Percentiles rank a stretch among this genome's conserved stretches.
These are phyloP conservation scores for Ephestia elutella DNA, from an alignment of 1,140 invertebrate species.

Conservation along the genomic window DNA sequence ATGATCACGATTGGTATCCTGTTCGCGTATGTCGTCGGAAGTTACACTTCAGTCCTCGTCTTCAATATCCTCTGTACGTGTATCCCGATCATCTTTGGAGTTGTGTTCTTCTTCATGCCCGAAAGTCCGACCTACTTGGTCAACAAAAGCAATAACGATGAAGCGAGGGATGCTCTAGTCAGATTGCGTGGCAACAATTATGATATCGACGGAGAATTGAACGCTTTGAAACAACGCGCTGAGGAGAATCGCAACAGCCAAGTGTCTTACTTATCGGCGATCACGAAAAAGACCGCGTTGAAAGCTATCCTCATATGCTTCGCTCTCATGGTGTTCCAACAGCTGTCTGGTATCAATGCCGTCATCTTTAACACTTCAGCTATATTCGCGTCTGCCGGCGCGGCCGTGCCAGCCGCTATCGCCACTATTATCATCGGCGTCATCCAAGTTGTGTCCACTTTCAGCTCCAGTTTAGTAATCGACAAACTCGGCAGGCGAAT, in stretches of 20 bases:
- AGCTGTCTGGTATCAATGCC: slow-evolving; percentile 89
- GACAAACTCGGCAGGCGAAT: slow-evolving; percentile 84
- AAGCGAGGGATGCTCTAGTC: slow-evolving; percentile 78
- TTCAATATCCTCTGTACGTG: slow-evolving; percentile 80
- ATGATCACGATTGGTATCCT: slow-evolving; percentile 85
- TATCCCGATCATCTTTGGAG: slow-evolving; percentile 80
- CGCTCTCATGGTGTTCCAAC: slow-evolving; percentile 89
- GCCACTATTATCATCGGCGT: slow-evolving; percentile 84
- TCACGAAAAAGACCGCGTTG: slow-evolving; percentile 76
- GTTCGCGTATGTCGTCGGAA: slow-evolving; percentile 80
- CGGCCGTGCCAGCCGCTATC: slow-evolving; percentile 71
- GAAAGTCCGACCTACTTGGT: slow-evolving; percentile 82
- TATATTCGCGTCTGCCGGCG: slow-evolving; percentile 82
- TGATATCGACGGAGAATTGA: slow-evolving; percentile 77
- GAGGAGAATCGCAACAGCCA: slow-evolving; percentile 71
- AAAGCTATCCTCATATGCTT: slow-evolving; percentile 84
- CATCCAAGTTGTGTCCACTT: slow-evolving; percentile 84
- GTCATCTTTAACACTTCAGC: slow-evolving; percentile 86
- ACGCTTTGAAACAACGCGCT: slow-evolving; percentile 77
- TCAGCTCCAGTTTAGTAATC: slow-evolving; percentile 81
- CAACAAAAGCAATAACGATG: slow-evolving; percentile 76
- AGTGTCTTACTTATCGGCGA: slow-evolving; percentile 73
- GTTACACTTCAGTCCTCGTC: slow-evolving; percentile 74
- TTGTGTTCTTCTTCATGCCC: slow-evolving; percentile 84
- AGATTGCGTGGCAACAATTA: slow-evolving; percentile 80